A percentile compares a stretch with the other conserved stretches of the same genome.
phyloP scores from a whole-genome alignment of 2,797 vertebrate species.

The Acanthis flammea region DNA sequence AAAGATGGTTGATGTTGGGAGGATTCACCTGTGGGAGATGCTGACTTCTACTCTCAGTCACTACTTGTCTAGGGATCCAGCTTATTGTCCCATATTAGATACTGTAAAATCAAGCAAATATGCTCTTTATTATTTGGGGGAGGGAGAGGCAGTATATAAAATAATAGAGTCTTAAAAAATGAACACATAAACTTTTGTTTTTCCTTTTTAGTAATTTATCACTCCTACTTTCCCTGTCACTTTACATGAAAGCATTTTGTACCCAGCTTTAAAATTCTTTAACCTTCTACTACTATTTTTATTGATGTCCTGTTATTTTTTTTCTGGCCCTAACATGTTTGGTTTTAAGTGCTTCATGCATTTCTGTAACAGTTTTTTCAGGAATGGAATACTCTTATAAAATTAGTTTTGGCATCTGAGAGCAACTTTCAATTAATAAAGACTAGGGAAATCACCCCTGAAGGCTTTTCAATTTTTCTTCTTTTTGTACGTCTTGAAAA shows the following conservation, averaged over 20 bases:
- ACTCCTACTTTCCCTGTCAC: background rate
- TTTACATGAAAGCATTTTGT: background rate
- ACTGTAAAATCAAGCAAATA: background rate
- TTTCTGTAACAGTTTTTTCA: background rate
- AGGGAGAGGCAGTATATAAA: rapidly evolving
- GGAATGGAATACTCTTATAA: background rate
- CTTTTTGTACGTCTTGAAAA: background rate
- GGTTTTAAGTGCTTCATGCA: background rate
- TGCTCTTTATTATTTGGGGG: background rate
- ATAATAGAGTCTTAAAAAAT: background rate
- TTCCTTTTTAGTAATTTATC: background rate
- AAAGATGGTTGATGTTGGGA: background rate
- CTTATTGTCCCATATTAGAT: background rate
- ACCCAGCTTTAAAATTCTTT: background rate
- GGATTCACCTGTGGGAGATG: background rate
- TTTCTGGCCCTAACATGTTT: background rate
- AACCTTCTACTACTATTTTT: background rate
- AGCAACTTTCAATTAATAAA: background rate
- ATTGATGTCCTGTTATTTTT: background rate
- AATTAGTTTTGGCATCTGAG: background rate
- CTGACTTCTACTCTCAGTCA: background rate
- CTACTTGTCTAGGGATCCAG: background rate
- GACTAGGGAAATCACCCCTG: background rate
- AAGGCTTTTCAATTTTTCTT: background rate
- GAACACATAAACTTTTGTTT: background rate